These are phyloP conservation scores for Pipistrellus pygmaeus DNA, from an alignment of 2,797 vertebrate genomes.

Conservation along the genomic window DNA sequence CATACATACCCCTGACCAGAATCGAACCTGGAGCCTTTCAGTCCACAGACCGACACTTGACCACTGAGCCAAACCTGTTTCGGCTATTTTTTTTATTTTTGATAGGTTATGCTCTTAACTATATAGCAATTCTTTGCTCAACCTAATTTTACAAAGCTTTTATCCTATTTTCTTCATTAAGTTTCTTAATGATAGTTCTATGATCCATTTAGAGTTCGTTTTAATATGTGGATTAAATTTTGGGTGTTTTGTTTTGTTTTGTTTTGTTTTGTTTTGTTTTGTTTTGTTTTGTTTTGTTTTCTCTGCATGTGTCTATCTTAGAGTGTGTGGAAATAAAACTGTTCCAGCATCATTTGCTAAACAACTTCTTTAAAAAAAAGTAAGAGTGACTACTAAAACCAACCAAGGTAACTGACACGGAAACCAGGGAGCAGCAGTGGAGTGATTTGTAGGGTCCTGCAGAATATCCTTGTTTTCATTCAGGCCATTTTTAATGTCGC, in stretches of 20 bases:
- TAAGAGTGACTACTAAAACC: neutral
- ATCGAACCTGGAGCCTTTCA: too few species aligned
- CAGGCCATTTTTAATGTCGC: neutral
- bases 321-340: neutral
- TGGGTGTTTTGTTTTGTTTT: neutral
- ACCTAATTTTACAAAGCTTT: neutral
- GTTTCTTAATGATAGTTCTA: neutral
- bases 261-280: conserved; percentile 16
- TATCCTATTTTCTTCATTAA: neutral
- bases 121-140: neutral
- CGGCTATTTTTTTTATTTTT: neutral
- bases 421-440: neutral
- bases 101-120: neutral
- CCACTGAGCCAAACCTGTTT: too few species aligned
- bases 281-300: conserved; percentile 4
- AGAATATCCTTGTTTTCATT: neutral
- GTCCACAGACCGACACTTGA: too few species aligned
- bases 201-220: neutral
- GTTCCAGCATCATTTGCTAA: neutral
- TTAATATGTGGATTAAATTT: neutral
- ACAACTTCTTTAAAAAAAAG: neutral
- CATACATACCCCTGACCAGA: too few species aligned
- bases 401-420: neutral
- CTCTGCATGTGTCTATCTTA: neutral
- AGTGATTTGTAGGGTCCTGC: neutral